These are phyloP conservation scores for Battus philenor DNA, from an alignment of 1,140 invertebrate genomes.

Conservation along the genomic window DNA sequence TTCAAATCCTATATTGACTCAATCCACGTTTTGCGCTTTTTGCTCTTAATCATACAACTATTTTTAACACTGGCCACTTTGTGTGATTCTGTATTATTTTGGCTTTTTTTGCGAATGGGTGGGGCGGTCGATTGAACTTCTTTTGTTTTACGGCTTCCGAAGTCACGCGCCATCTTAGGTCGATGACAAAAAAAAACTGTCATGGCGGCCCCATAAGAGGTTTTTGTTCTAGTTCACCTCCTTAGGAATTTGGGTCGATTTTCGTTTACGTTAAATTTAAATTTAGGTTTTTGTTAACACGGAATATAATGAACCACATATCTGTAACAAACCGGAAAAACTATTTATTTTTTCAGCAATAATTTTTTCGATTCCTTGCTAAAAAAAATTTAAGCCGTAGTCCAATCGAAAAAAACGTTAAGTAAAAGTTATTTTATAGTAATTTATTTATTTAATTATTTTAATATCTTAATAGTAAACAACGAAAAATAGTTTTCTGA, in stretches of 20 bases:
- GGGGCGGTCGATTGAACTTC: conserved; percentile 47
- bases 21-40: neutral
- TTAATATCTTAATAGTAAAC: too few species aligned
- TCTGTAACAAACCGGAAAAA: too few species aligned
- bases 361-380: too few species aligned
- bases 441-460: too few species aligned
- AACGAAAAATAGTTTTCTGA: too few species aligned
- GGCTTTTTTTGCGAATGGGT: conserved; percentile 39
- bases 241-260: conserved; percentile 14
- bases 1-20: neutral
- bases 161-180: conserved; percentile 66
- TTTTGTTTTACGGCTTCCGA: conserved; percentile 63
- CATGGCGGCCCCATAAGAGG: conserved; percentile 54
- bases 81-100: conserved; percentile 7
- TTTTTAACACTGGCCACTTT: conserved; percentile 8
- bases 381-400: too few species aligned
- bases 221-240: conserved; percentile 51
- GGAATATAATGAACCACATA: too few species aligned
- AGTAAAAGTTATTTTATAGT: too few species aligned
- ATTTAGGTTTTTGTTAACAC: too few species aligned
- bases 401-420: too few species aligned
- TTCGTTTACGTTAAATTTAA: neutral
- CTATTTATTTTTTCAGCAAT: too few species aligned
- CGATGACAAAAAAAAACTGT: conserved; percentile 65
- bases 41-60: conserved; percentile 10